Base-by-base conservation (phyloP, 2,797 vertebrate genomes). In the Rhinatrema bivittatum region DNA sequence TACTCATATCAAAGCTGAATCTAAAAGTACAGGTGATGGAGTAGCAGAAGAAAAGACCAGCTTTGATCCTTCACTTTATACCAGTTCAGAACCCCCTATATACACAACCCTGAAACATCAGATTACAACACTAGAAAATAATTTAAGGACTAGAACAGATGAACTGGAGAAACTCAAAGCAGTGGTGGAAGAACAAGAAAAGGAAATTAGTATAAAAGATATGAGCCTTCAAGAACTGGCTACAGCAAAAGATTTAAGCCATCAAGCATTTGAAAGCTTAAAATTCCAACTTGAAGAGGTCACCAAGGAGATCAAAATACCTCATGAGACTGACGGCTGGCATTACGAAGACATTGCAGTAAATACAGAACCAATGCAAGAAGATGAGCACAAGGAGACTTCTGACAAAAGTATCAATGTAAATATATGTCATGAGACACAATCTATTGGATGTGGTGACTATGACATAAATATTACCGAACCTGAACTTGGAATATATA, bases 171-270 rank as follows among this genome's bases (percentile, higher is more conserved):
- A 41, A 50, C 79, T 89, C 23, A 83, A 78, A 41, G 37, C 39
- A 5, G 62, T 85, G 57, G 65, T 98, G 40, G 77, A 70, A 50
- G 79, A 79, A 41, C 90, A 93, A 65, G 71, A 86, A 21, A 73
- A 82, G 3, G 88, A 91, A 34, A 86, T 91, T 54, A 81, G 80
- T 57, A 56, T 70, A 39, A 93, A 90, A 40, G 89, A 91, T 35
- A 78, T 77, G 29, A 88, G 39, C 56, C 93, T 96, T 61, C 55
- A 76, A 33, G 76, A 91, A 43, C 55, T 97, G 24, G 83, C 76
- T 52, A 85, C n/a, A 71, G 80, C 67, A 31, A 73, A 62, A 60
- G 62, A n/a, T n/a, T n/a, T n/a, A n/a, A n/a, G n/a, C n/a, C n/a
- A n/a, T n/a, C n/a, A n/a, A n/a, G n/a, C n/a, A n/a, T n/a, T n/a